Conservation (phyloP, 2,888 invertebrate species). For the Abrostola triplasia region DNA sequence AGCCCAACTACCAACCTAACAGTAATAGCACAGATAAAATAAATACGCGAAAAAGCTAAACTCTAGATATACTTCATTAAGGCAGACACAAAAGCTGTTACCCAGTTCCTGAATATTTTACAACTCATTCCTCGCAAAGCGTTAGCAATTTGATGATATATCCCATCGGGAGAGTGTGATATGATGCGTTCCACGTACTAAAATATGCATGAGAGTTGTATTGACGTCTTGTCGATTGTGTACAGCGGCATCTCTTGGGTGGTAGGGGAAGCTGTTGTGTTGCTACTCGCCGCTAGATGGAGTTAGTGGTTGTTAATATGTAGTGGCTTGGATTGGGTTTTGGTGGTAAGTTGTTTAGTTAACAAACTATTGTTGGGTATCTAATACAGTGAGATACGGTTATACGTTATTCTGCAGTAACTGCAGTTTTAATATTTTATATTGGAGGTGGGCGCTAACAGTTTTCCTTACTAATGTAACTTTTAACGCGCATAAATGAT, state of each 20-base stretch:
- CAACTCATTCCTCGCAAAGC: slow-evolving; percentile 74
- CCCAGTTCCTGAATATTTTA: slow-evolving; percentile 82
- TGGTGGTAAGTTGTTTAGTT: slow-evolving; percentile 12
- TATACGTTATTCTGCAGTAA: background rate
- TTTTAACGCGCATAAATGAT: too few species aligned
- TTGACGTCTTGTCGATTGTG: slow-evolving; percentile 72
- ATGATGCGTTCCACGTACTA: slow-evolving; percentile 72
- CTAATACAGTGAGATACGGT: background rate
- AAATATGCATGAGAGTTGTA: slow-evolving; percentile 80
- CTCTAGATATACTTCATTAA: slow-evolving; percentile 78
- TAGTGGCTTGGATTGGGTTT: slow-evolving; percentile 18
- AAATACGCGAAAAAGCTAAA: slow-evolving; percentile 57
- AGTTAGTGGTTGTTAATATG: slow-evolving; percentile 34
- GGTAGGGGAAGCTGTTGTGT: slow-evolving; percentile 35
- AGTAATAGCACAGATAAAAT: slow-evolving; percentile 54
- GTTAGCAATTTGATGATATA: slow-evolving; percentile 82
- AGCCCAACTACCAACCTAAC: slow-evolving; percentile 47
- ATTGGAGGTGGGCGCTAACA: too few species aligned
- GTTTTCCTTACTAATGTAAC: too few species aligned
- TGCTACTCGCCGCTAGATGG: slow-evolving; percentile 65
- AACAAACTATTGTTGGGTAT: background rate
- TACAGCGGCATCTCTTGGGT: slow-evolving; percentile 72
- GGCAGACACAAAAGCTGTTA: slow-evolving; percentile 83
- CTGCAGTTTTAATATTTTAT: background rate
- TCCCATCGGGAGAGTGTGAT: slow-evolving; percentile 75